phyloP scores from a whole-genome alignment of 1,140 invertebrate species.

The Papilio aristodemus region DNA sequence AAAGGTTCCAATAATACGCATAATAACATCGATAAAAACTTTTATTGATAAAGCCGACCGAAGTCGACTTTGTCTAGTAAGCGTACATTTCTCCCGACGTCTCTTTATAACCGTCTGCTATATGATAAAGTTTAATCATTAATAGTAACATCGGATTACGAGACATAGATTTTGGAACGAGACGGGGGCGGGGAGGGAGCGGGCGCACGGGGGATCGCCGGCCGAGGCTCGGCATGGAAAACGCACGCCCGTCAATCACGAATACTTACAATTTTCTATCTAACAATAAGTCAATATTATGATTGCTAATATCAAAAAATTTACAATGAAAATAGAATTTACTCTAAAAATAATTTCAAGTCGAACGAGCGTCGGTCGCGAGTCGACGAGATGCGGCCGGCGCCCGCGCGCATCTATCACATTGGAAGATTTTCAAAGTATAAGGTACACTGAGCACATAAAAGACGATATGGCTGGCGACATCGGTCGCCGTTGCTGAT shows the following conservation, averaged over 20 bases:
- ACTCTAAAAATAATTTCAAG: constrained; percentile 76
- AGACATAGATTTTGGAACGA: constrained; percentile 70
- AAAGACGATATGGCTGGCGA: constrained; percentile 22
- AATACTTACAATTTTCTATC: constrained; percentile 77
- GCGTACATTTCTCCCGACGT: constrained; percentile 76
- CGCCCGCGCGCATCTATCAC: constrained; percentile 73
- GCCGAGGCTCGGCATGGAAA: constrained; percentile 57
- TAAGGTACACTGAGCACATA: constrained; percentile 49
- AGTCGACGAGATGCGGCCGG: constrained; percentile 67
- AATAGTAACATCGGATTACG: constrained; percentile 74
- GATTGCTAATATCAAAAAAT: constrained; percentile 77
- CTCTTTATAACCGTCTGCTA: constrained; percentile 64
- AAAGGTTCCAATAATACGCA: constrained; percentile 36
- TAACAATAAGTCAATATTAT: constrained; percentile 74
- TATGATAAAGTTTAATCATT: constrained; percentile 71
- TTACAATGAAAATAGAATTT: constrained; percentile 80
- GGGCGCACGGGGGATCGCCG: constrained; percentile 60
- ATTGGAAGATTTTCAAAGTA: constrained; percentile 77
- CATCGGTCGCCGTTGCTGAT: constrained; percentile 36
- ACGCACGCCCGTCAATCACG: constrained; percentile 64
- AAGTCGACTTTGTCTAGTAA: constrained; percentile 67
- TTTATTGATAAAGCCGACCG: constrained; percentile 73
- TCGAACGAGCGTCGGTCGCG: constrained; percentile 64
- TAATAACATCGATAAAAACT: constrained; percentile 79
- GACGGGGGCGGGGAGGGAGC: constrained; percentile 54